Conservation (phyloP, 2,888 invertebrate genomes). For the Melikaiella ostensackeni region DNA sequence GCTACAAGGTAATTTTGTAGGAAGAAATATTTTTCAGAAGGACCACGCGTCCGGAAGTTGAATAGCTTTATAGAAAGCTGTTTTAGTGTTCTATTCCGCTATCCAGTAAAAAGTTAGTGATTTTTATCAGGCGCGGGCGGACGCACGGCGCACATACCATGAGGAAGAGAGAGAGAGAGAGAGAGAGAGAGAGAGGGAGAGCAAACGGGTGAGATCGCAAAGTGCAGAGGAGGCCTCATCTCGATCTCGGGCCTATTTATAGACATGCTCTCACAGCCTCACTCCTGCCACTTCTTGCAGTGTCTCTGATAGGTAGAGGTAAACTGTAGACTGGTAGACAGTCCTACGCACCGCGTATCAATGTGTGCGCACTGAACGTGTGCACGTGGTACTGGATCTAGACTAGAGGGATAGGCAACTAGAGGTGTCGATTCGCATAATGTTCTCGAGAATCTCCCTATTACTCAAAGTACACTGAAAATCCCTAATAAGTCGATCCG, state of each 20-base stretch:
- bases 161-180: conserved; percentile 4
- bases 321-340: conserved; percentile 46
- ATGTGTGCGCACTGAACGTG: conserved; percentile 22
- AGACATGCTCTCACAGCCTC: conserved; percentile 76
- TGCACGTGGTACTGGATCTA: conserved; percentile 14
- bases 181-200: conserved; percentile 42
- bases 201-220: conserved; percentile 59
- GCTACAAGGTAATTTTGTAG: not conserved
- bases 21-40: not conserved
- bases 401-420: not conserved
- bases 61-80: conserved; percentile 46
- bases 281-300: conserved; percentile 73
- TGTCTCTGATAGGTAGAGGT: conserved; percentile 58
- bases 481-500: too few relatives aligned
- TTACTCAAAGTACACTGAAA: conserved; percentile 40
- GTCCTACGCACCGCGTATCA: conserved; percentile 22
- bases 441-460: conserved; percentile 28
- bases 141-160: conserved; percentile 5
- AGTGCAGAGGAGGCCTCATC: conserved; percentile 73
- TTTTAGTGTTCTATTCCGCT: conserved; percentile 40
- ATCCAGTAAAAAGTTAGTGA: conserved; percentile 31
- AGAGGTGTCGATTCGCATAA: conserved; percentile 29
- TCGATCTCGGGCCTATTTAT: conserved; percentile 75
- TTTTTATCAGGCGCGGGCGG: conserved; percentile 44
- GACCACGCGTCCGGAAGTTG: conserved; percentile 54